These are phyloP conservation scores for Pristionchus mayeri DNA, from an alignment of 2,888 invertebrate genomes.

Conservation along the genomic window DNA sequence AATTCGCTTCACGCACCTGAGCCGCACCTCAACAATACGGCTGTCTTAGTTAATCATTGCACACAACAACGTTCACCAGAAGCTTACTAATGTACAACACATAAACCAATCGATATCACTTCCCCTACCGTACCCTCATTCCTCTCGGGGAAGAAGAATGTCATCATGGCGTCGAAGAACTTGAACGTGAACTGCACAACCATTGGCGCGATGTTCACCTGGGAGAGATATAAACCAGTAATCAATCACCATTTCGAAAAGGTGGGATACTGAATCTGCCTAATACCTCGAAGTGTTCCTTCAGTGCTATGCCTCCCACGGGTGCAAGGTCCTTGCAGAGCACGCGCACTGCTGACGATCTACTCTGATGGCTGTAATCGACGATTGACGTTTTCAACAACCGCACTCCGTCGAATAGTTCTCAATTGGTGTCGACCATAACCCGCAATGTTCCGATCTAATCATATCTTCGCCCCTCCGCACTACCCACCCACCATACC, in stretches of 20 bases:
- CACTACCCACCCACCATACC: conserved; percentile 45
- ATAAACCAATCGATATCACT: not conserved
- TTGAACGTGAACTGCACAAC: conserved; percentile 79
- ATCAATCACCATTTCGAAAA: not conserved
- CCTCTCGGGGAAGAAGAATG: conserved; percentile 86
- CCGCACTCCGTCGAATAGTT: not conserved
- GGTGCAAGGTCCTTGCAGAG: conserved; percentile 92
- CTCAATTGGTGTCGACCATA: too few species aligned
- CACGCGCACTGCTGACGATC: conserved; percentile 92
- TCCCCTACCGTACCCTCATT: conserved; percentile 79
- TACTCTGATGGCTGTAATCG: conserved; percentile 77
- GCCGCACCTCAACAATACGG: not conserved
- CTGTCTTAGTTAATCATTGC: too few species aligned
- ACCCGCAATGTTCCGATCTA: too few species aligned
- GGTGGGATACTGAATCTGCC: too few species aligned
- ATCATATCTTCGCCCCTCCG: not conserved
- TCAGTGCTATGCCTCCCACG: conserved; percentile 98
- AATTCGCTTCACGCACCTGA: conserved; percentile 48
- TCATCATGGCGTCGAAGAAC: conserved; percentile 88
- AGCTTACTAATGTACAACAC: too few species aligned
- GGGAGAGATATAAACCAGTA: not conserved
- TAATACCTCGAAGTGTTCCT: conserved; percentile 99
- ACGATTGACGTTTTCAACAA: not conserved
- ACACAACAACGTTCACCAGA: too few species aligned
- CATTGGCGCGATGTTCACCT: conserved; percentile 79